Evolutionary conservation across 2,113 vertebrate genomes (phyloP).

Genomic region (Engystomops pustulosus): DNA sequence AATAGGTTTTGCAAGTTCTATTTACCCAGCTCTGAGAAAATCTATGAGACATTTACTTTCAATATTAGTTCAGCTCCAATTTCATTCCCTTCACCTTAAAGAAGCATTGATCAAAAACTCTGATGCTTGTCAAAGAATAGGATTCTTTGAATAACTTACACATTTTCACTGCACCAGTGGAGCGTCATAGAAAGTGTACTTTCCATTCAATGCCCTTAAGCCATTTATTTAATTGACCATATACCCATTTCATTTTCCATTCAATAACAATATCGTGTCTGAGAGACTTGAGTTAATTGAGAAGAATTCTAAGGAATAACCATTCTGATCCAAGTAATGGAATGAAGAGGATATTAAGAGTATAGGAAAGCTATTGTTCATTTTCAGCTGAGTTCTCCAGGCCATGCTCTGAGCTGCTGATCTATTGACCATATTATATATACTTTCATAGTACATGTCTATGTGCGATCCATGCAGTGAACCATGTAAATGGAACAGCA

Average conservation of each 20-base stretch:
- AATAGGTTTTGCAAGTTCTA: background rate
- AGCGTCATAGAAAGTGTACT: constrained; percentile 12
- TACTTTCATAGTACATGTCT: background rate
- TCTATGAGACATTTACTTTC: constrained; percentile 36
- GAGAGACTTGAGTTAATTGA: constrained; percentile 39
- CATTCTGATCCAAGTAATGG: constrained; percentile 30
- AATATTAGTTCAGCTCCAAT: constrained; percentile 35
- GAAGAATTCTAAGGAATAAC: constrained; percentile 22
- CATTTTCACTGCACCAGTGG: constrained; percentile 25
- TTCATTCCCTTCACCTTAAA: constrained; percentile 30
- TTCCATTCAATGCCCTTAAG: constrained; percentile 19
- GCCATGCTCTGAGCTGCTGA: constrained; percentile 15
- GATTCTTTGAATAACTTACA: constrained; percentile 41
- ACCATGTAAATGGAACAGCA: background rate
- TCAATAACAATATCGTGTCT: constrained; percentile 44
- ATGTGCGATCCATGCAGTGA: background rate
- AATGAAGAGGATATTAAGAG: constrained; percentile 11
- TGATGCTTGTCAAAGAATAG: constrained; percentile 34
- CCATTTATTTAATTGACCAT: constrained; percentile 54
- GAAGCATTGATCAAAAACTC: constrained; percentile 39
- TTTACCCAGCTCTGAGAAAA: constrained; percentile 31
- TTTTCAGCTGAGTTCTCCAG: background rate
- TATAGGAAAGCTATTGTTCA: constrained; percentile 22
- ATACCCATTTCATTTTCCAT: constrained; percentile 27
- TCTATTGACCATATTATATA: constrained; percentile 9